These are phyloP conservation scores for Choloepus hoffmanni DNA, from an alignment of 2,113 vertebrate genomes.

Conservation along the genomic window DNA sequence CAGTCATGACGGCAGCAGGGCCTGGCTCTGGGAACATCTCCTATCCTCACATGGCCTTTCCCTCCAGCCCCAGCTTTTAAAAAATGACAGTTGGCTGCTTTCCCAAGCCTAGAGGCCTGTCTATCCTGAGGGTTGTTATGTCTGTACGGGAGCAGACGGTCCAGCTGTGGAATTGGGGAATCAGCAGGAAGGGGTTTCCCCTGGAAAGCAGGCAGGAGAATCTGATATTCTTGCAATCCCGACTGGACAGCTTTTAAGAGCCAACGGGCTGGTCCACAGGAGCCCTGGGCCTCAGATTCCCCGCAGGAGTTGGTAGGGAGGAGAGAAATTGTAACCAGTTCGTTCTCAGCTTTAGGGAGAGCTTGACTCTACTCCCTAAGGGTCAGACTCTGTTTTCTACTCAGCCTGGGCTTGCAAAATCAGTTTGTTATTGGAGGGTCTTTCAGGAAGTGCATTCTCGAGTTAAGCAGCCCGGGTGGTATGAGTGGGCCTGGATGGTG, in stretches of 20 bases:
- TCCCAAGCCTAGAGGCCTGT: slow-evolving; percentile 8
- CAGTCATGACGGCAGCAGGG: background rate
- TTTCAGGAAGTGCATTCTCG: background rate
- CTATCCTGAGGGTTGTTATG: background rate
- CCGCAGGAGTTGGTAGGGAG: background rate
- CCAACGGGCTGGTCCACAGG: background rate
- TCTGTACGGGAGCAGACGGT: background rate
- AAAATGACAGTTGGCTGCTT: background rate
- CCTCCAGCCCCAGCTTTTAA: background rate
- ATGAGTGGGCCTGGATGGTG: background rate
- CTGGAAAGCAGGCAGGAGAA: background rate
- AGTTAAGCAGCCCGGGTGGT: background rate
- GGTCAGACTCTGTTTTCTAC: background rate
- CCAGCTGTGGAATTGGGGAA: background rate
- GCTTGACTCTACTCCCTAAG: background rate
- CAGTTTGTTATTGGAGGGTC: background rate
- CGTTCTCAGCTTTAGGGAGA: background rate
- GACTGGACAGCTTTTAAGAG: background rate
- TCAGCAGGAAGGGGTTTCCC: background rate
- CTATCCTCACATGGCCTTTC: background rate
- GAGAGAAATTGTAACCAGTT: background rate
- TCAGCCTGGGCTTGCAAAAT: background rate
- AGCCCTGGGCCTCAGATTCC: background rate
- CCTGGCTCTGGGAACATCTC: background rate
- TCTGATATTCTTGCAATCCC: background rate